Conservation (phyloP, 2,113 vertebrate genomes). For the Myotis lucifugus region DNA sequence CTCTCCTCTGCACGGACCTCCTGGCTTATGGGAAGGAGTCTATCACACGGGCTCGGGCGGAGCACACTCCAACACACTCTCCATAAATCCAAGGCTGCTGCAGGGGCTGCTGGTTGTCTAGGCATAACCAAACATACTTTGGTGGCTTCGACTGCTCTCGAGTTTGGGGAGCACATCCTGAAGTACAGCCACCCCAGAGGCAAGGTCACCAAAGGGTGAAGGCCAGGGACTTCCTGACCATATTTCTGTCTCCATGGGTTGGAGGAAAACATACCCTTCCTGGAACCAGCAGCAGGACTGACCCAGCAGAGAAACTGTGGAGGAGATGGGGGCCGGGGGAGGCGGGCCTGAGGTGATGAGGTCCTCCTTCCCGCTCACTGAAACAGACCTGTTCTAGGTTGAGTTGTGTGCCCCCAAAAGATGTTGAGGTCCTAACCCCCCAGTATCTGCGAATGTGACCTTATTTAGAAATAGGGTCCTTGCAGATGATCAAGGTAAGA, state of each 20-base stretch:
- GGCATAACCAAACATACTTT: not conserved
- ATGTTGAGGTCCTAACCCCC: not conserved
- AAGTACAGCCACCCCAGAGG: not conserved
- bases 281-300: not conserved
- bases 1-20: not conserved
- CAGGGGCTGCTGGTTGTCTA: not conserved
- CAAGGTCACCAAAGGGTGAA: not conserved
- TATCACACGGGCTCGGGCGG: not conserved
- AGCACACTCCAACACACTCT: not conserved
- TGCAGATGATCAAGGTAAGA: not conserved
- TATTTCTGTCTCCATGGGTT: not conserved
- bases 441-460: not conserved
- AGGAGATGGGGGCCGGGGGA: not conserved
- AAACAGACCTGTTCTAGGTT: not conserved
- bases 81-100: not conserved
- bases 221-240: not conserved
- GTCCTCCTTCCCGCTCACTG: not conserved
- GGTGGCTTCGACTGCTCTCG: not conserved
- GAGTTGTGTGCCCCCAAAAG: not conserved
- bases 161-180: not conserved
- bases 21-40: not conserved
- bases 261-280: not conserved
- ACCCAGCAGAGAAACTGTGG: not conserved
- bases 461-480: not conserved
- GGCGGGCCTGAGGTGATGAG: not conserved